Evolutionary conservation across 37 sponge, comb jelly and placozoan species (phyloP).

Genomic region (Tethya wilhelma): DNA sequence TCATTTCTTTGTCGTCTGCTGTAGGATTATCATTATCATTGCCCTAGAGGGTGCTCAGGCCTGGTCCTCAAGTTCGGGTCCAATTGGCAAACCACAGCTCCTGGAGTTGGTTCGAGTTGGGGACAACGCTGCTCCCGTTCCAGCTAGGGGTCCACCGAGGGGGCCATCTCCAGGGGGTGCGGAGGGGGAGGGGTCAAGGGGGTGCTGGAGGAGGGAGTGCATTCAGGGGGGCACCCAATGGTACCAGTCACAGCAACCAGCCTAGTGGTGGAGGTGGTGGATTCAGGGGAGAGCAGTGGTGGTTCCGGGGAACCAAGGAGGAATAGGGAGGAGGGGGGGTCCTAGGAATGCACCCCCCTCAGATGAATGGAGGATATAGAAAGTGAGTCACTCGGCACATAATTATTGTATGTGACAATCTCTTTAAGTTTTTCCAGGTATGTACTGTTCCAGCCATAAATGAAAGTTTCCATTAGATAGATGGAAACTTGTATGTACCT

Average conservation of each 20-base stretch:
- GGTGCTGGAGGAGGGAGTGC: background rate
- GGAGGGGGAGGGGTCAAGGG: constrained; percentile 10
- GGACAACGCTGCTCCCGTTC: constrained; percentile 4
- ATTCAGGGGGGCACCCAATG: background rate
- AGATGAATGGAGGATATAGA: no score
- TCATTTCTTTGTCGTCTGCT: background rate
- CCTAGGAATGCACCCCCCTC: no score
- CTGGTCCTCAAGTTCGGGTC: constrained; percentile 35
- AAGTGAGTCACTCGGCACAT: no score
- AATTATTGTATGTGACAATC: no score
- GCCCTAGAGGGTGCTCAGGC: constrained; percentile 44
- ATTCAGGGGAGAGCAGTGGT: background rate
- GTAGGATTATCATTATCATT: constrained; percentile 83
- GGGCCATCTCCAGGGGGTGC: constrained; percentile 1
- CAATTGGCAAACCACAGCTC: constrained; percentile 60
- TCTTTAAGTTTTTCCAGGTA: no score
- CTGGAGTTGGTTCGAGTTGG: constrained; percentile 43
- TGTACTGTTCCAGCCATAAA: no score
- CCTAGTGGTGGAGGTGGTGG: background rate
- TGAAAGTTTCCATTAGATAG: no score
- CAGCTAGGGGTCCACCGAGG: background rate
- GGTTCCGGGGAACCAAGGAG: background rate
- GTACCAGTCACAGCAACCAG: background rate
- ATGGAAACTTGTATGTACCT: no score
- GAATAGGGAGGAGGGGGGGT: background rate